Percentiles rank a stretch among this genome's conserved stretches.
These are phyloP conservation scores for Pachliopta kotzebuea DNA, from an alignment of 2,888 invertebrate species.

Conservation along the genomic window DNA sequence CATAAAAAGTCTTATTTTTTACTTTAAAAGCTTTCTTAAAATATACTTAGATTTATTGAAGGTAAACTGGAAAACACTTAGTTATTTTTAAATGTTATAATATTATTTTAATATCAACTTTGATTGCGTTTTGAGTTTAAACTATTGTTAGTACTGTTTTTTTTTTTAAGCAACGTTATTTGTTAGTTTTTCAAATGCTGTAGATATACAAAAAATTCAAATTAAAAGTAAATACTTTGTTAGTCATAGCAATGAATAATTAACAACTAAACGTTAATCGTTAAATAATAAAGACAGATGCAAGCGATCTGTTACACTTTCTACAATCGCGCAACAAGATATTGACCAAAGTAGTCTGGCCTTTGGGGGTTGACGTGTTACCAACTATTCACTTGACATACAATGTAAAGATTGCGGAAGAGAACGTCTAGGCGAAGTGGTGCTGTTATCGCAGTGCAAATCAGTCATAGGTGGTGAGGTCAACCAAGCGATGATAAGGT, in stretches of 20 bases:
- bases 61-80: not conserved
- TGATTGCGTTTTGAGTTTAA: too few relatives aligned
- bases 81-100: not conserved
- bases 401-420: conserved; percentile 16
- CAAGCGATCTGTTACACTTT: conserved; percentile 54
- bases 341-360: conserved; percentile 41
- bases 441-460: conserved; percentile 55
- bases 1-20: too few relatives aligned
- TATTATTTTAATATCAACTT: not conserved
- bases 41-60: not conserved
- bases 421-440: conserved; percentile 45
- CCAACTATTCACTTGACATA: conserved; percentile 20
- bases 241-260: conserved; percentile 5
- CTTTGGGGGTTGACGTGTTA: conserved; percentile 25
- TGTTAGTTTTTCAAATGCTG: too few relatives aligned
- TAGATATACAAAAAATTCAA: too few relatives aligned
- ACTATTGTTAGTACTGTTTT: too few relatives aligned
- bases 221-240: too few relatives aligned
- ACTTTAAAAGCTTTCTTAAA: too few relatives aligned
- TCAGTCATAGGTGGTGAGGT: conserved; percentile 67
- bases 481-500: conserved; percentile 52
- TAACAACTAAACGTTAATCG: conserved; percentile 56
- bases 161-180: too few relatives aligned
- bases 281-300: conserved; percentile 47
- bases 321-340: conserved; percentile 36